Evolutionary conservation across 1,140 invertebrate genomes (phyloP), one percentile per base, ranked within the genome.

Genomic region (Grapholita molesta): DNA sequence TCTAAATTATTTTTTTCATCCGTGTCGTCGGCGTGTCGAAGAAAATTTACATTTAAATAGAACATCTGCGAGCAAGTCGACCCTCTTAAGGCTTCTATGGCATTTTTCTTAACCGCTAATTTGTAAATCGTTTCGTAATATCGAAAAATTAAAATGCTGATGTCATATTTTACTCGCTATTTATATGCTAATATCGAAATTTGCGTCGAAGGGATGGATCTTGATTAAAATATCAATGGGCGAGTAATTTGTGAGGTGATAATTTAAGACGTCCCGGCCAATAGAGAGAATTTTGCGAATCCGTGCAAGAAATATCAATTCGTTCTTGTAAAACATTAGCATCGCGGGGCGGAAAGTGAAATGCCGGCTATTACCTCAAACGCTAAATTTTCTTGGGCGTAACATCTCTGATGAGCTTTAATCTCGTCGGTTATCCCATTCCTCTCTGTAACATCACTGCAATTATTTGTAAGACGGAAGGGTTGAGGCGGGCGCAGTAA

Each of bases 31-130:
- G 76, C 83, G 84, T 86, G 80, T 84, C 75, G 85, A 74, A 78
- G 77, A 65, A 83, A 91, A 91, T 91, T 91, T 91, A 91, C 89
- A 91, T 91, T 89, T 90, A 91, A 91, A 90, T 91, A 89, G 88
- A 89, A 90, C 89, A 91, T 90, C 89, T 91, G 88, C 82, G 84
- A 74, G 81, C 79, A 80, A 74, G 71, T 83, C 84, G 83, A 85
- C 88, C 88, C 88, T 89, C 88, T 88, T 78, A 86, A 88, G 83
- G 78, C 81, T 78, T 83, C 75, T 77, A 79, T 74, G 70, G 78
- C 79, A 78, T 88, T 89, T 90, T 90, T 90, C 89, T 91, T 88
- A 86, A 80, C 82, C 84, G 88, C 88, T 91, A 91, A 91, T 91
- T 91, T 91, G 87, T 90, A 90, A 91, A 91, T 91, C 89, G 85